Percentiles rank a stretch among this genome's conserved stretches.
These are phyloP conservation scores for Spilosoma lubricipeda DNA, from an alignment of 2,888 invertebrate species.

Conservation along the genomic window DNA sequence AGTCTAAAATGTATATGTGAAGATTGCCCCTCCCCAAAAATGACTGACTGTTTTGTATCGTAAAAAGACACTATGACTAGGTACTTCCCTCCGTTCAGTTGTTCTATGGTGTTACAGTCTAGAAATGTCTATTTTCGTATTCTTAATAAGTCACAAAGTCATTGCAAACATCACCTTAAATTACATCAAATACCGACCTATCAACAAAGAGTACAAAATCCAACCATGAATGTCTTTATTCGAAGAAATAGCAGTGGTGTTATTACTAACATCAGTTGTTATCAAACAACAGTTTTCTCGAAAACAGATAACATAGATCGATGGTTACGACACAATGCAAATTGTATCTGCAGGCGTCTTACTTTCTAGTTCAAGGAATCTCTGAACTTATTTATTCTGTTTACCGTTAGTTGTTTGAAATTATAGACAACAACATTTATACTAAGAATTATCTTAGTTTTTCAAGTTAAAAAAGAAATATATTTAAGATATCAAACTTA, in stretches of 20 bases:
- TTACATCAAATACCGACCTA: conserved; percentile 1
- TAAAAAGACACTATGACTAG: no score
- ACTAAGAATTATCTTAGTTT: background rate
- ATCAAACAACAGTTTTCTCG: conserved; percentile 50
- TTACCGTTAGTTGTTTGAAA: conserved; percentile 22
- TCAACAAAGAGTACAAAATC: conserved; percentile 37
- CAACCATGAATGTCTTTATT: conserved; percentile 65
- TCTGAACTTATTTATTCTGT: conserved; percentile 29
- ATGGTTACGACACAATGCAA: conserved; percentile 39
- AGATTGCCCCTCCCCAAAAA: no score
- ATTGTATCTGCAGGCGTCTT: conserved; percentile 39
- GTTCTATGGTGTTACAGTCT: no score
- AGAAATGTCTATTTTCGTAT: background rate
- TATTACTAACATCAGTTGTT: conserved; percentile 45
- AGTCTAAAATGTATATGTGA: no score
- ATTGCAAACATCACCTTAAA: background rate
- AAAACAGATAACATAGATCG: conserved; percentile 41
- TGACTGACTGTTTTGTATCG: no score
- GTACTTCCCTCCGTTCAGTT: no score
- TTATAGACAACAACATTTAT: background rate
- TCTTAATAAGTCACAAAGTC: background rate
- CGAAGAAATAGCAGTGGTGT: conserved; percentile 52
- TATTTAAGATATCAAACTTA: no score
- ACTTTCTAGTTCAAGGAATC: conserved; percentile 26
- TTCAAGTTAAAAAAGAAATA: background rate